Evolutionary conservation across 2,888 invertebrate genomes (phyloP).

Genomic region (Heliconius aoede): DNA sequence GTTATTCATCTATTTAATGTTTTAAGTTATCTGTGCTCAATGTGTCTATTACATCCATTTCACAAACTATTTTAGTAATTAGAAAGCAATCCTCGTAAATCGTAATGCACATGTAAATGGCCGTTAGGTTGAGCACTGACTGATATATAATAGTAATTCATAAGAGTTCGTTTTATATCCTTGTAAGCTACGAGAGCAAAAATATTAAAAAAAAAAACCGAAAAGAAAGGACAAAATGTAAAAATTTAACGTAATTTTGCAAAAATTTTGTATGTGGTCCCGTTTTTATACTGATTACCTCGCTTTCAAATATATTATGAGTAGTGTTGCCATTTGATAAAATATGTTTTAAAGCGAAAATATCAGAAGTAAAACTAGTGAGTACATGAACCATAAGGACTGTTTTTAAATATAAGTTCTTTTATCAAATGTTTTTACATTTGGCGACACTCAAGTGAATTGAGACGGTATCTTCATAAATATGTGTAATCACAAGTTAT

Average conservation of each 20-base stretch:
- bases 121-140: conserved; percentile 24
- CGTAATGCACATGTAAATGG: conserved; percentile 29
- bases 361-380: neutral
- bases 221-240: conserved; percentile 36
- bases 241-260: conserved; percentile 43
- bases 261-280: conserved; percentile 47
- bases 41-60: conserved; percentile 19
- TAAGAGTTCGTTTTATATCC: conserved; percentile 28
- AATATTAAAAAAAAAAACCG: conserved; percentile 27
- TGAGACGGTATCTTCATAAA: conserved; percentile 3
- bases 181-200: conserved; percentile 31
- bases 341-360: neutral
- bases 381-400: neutral
- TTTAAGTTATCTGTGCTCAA: neutral
- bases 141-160: conserved; percentile 24
- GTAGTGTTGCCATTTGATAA: conserved; percentile 35
- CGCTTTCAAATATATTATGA: conserved; percentile 44
- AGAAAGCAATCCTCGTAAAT: conserved; percentile 20
- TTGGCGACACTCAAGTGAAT: conserved; percentile 7
- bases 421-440: neutral
- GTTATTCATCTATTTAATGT: neutral
- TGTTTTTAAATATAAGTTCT: neutral
- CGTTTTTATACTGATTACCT: conserved; percentile 49
- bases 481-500: conserved; percentile 35
- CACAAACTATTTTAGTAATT: neutral